Base-by-base conservation (phyloP, 2,797 vertebrate species). In the Psittacula echo region DNA sequence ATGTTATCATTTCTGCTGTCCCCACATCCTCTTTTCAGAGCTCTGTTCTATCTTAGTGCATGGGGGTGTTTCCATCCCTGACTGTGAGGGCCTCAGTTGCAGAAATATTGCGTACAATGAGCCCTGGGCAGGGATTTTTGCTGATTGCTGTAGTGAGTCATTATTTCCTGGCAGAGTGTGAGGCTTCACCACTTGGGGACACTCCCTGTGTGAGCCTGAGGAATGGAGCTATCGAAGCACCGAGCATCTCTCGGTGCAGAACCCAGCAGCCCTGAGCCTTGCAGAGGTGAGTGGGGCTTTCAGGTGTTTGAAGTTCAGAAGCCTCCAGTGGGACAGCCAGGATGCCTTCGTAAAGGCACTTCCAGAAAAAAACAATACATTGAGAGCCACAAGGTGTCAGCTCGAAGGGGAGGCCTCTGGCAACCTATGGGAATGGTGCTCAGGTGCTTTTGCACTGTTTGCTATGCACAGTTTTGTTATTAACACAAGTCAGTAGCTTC, bases 1-100 rank as follows among this genome's bases (percentile, higher is more conserved):
- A 85, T 54, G 13, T 64, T 74, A 50, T 77, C 11, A 13, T 19
- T 77, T 27, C 39, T 64, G 39, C 54, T 66, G 68, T 54, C 44
- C 42, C 83, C 47, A 92, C 61, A 83, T 88, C 80, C 61, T 92
- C 70, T 86, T 91, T 87, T 77, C 61, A 50, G 61, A 86, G 51
- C 21, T 12, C 8, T 47, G 42, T 26, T 73, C 84, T 75, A 6
- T 66, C 29, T 17, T 39, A 50, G 34, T 53, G 21, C 23, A 19
- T 1, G 21, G 68, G 62, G 42, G n/a, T 67, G 42, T 85, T 96
- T 87, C 71, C 73, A 88, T 34, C 34, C 53, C 64, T 42, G 66
- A 39, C 16, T 54, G 30, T 6, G 21, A 56, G 48, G 10, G 34
- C 27, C 37, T 21, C 27, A 18, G 37, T 11, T 87, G 74, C 83